These are phyloP conservation scores for Paraescarpia echinospica DNA, from an alignment of 1,140 invertebrate species.

Conservation along the genomic window DNA sequence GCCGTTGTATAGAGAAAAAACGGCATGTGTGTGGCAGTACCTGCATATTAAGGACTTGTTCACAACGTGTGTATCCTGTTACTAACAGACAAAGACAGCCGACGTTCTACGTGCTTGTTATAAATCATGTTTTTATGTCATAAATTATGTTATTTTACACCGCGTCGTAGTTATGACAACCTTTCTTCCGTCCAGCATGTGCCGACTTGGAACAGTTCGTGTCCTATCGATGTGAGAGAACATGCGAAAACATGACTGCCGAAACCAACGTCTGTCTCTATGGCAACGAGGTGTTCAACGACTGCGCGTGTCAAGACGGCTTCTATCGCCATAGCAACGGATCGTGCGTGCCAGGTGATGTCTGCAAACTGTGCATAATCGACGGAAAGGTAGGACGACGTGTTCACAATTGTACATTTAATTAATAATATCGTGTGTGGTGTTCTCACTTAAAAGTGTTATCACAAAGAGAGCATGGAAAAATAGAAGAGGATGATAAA, in stretches of 20 bases:
- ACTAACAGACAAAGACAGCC: no score
- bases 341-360: neutral
- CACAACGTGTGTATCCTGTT: no score
- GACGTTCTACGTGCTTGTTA: no score
- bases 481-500: no score
- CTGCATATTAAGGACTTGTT: no score
- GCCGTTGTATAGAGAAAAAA: no score
- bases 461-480: no score
- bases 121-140: no score
- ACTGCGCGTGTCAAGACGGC: neutral
- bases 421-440: neutral
- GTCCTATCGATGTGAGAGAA: neutral
- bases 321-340: neutral
- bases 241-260: neutral
- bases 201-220: neutral
- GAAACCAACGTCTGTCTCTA: neutral
- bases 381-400: neutral
- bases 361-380: neutral
- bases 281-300: neutral
- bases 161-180: neutral
- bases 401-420: neutral
- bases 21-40: no score
- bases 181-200: neutral
- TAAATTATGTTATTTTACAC: no score
- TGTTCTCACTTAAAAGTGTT: no score